Conservation (phyloP, 2,113 vertebrate species). For the Trichechus manatus region DNA sequence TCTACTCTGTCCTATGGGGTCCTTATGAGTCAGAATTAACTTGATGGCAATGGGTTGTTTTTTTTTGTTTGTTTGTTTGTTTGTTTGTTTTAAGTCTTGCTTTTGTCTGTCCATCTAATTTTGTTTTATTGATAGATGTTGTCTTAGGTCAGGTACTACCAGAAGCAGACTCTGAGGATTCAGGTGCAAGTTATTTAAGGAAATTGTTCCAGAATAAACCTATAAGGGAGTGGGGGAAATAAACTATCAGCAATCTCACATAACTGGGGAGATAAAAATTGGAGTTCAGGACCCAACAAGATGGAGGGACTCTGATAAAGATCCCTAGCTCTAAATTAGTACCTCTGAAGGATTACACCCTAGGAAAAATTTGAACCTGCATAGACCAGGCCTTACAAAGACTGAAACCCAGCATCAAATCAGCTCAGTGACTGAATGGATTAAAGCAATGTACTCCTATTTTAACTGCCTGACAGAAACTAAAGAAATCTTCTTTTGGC, state of each 20-base stretch:
- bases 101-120: neutral
- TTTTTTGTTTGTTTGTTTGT: no score
- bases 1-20: no score
- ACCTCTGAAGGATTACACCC: neutral
- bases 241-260: neutral
- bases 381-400: neutral
- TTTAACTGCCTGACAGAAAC: slow-evolving; percentile 1
- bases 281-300: neutral
- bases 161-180: slow-evolving; percentile 20
- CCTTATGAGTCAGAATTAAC: no score
- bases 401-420: neutral
- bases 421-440: neutral
- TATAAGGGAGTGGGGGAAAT: neutral
- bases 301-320: neutral
- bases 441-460: neutral
- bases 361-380: neutral
- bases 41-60: no score
- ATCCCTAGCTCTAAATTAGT: neutral
- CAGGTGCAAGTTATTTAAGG: neutral
- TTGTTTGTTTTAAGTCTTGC: neutral
- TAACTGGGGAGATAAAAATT: neutral
- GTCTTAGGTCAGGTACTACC: neutral
- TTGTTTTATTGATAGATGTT: slow-evolving; percentile 44
- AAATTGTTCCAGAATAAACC: slow-evolving; percentile 6
- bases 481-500: neutral